Evolutionary conservation across 2,113 vertebrate genomes (phyloP), one percentile per base, ranked within the genome.

Genomic region (Lutjanus erythropterus): DNA sequence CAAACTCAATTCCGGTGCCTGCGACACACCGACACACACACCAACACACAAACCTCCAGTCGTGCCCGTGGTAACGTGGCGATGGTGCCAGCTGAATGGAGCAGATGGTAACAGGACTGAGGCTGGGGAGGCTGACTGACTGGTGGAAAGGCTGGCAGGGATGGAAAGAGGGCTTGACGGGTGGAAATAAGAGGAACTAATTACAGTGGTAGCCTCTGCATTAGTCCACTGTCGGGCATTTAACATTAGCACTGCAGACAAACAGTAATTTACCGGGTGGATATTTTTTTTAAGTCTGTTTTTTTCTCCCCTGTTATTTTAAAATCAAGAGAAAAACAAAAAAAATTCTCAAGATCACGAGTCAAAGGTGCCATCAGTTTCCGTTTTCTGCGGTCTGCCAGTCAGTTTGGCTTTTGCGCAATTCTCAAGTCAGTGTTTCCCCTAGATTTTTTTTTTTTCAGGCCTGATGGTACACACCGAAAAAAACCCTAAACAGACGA

Each of bases 61-160:
- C 25, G 1, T 19, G 71, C 70, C 76, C 2, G 49, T 21, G 67
- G 82, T 71, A 41, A 78, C 6, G 25, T 37, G 69, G 78, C 9
- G 15, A 2, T 2, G 27, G 59, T 18, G 73, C 75, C 85, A 86
- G 81, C 89, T 78, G 81, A 89, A n/a, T 2, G 46, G 39, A 86
- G 80, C 87, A 89, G 86, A 88, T 89, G 89, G 88, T 76, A 3
- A 56, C 55, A 29, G 70, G 76, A 58, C 83, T 61, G 81, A 61
- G 70, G 65, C 72, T 62, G 25, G 67, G 83, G 85, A 80, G 62
- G 23, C 68, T 50, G 69, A 46, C 58, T 78, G 80, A 39, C 56
- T 60, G 60, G 46, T 65, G 65, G 33, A 69, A 65, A 73, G 75
- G 61, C 83, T 86, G 87, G 80, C 81, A 76, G 77, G 35, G 35